Evolutionary conservation across 2,113 vertebrate species (phyloP).

Genomic region (Stegostoma tigrinum): DNA sequence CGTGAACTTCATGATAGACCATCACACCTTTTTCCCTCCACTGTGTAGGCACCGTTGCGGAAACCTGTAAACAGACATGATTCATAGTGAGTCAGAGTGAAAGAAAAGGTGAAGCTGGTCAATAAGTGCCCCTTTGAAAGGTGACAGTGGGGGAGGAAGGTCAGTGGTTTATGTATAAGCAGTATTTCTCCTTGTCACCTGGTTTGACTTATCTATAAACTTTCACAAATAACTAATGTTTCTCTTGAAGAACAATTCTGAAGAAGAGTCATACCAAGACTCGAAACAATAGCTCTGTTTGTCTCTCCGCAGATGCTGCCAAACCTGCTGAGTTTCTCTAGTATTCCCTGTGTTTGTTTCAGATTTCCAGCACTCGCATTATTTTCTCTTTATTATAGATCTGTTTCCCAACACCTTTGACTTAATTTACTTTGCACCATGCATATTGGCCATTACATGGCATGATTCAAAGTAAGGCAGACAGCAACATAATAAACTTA

Average conservation of each 20-base stretch:
- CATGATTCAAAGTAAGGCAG: not conserved
- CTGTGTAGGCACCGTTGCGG: not conserved
- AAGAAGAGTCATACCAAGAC: too few relatives aligned
- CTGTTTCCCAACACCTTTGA: not conserved
- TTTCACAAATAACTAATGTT: not conserved
- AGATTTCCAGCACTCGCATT: too few relatives aligned
- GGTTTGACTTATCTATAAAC: not conserved
- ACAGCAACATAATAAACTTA: not conserved
- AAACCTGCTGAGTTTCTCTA: too few relatives aligned
- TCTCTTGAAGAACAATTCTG: too few relatives aligned
- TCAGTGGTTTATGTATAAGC: not conserved
- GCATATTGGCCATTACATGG: not conserved
- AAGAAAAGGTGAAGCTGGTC: not conserved
- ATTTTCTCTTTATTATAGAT: too few relatives aligned
- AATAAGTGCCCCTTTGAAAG: not conserved
- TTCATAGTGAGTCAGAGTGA: conserved; percentile 8
- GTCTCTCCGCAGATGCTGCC: too few relatives aligned
- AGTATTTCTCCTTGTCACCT: not conserved
- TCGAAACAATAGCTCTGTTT: too few relatives aligned
- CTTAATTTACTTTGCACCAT: not conserved
- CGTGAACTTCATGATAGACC: not conserved
- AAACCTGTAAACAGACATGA: conserved; percentile 11
- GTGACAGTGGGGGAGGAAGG: not conserved
- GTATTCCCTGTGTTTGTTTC: too few relatives aligned
- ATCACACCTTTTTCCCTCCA: not conserved